These are phyloP conservation scores for Lepus timidus DNA, from an alignment of 2,113 vertebrate genomes.

Conservation along the genomic window DNA sequence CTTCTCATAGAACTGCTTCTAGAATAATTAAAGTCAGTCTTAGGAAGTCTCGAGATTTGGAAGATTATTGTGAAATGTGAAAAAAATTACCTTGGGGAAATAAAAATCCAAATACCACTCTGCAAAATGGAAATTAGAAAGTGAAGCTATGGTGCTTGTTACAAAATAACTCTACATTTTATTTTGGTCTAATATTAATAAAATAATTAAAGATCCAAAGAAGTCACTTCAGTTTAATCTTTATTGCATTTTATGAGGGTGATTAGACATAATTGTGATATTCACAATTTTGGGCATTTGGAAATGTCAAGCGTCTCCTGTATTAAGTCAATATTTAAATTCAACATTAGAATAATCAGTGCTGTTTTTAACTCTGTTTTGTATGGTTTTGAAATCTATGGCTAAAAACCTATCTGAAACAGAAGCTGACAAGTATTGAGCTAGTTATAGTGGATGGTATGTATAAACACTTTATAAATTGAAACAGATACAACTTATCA, in stretches of 20 bases:
- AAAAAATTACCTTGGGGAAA: background rate
- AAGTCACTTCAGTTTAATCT: constrained; percentile 55
- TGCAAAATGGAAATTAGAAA: constrained; percentile 10
- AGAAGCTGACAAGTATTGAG: background rate
- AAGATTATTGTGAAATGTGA: background rate
- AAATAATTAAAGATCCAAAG: constrained; percentile 14
- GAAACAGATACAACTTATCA: constrained; percentile 30
- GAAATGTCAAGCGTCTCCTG: constrained; percentile 54
- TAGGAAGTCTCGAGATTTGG: background rate
- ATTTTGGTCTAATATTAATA: constrained; percentile 67
- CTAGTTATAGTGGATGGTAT: background rate
- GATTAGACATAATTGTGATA: constrained; percentile 63
- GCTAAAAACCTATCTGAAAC: constrained; percentile 20
- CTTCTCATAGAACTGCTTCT: background rate
- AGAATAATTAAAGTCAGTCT: background rate
- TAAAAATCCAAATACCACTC: background rate
- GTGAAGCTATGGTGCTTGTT: background rate
- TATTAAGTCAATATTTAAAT: constrained; percentile 68
- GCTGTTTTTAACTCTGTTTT: constrained; percentile 24
- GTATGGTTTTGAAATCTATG: constrained; percentile 16
- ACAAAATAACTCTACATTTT: constrained; percentile 9
- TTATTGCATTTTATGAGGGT: constrained; percentile 12
- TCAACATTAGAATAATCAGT: constrained; percentile 30
- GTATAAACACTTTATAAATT: background rate
- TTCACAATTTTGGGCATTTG: constrained; percentile 56